A percentile compares a stretch with the other conserved stretches of the same genome.
Evolutionary conservation across 2,888 invertebrate genomes (phyloP).

Genomic region (Ophonus ardosiacus): DNA sequence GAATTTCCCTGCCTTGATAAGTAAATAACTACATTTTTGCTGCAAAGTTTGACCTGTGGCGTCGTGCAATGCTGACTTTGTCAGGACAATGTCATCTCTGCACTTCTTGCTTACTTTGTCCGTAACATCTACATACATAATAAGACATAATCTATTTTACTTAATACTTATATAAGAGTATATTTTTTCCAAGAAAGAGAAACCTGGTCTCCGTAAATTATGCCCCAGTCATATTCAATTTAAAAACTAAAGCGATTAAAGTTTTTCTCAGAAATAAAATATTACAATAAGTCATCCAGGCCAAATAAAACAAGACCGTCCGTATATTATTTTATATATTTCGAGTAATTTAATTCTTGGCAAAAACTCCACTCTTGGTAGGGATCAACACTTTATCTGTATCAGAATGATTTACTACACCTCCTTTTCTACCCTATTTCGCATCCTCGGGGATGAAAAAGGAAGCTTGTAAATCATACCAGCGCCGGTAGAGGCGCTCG

Average conservation of each 20-base stretch:
- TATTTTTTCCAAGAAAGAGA: neutral
- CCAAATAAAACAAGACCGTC: constrained; percentile 42
- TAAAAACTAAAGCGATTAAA: constrained; percentile 48
- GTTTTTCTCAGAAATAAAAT: constrained; percentile 41
- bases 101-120: no score
- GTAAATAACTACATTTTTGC: no score
- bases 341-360: constrained; percentile 61
- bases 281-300: constrained; percentile 46
- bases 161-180: neutral
- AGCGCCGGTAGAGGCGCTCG: constrained; percentile 37
- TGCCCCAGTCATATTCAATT: constrained; percentile 35
- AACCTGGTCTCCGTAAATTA: neutral
- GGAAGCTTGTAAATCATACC: constrained; percentile 51
- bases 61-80: no score
- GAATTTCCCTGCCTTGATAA: no score
- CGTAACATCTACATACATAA: no score
- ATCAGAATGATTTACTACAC: constrained; percentile 57
- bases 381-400: constrained; percentile 61
- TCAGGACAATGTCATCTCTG: no score
- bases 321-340: constrained; percentile 61
- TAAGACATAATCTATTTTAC: no score
- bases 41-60: no score
- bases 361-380: constrained; percentile 46
- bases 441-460: constrained; percentile 43
- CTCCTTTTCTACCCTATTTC: constrained; percentile 61